Evolutionary conservation across 2,888 invertebrate genomes (phyloP), one percentile per base, ranked within the genome.

Genomic region (Sylvicola fuscatus): DNA sequence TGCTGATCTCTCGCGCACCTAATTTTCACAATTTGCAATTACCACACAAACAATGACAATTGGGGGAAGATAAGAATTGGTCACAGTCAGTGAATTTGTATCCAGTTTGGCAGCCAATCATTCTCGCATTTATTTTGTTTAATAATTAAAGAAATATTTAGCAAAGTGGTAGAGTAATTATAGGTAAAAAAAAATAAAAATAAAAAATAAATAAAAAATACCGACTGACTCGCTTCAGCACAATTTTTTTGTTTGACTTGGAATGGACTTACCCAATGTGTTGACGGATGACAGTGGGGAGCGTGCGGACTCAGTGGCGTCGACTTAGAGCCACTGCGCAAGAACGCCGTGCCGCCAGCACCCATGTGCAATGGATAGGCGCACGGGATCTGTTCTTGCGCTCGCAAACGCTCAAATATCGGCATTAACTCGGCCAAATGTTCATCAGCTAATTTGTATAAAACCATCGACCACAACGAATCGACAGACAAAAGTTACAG

Each of bases 391-490:
- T 84, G 82, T 65, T 86, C 83, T 60, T 81, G 79, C 61, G 82
- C 82, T 58, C 87, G 74, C 60, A 87, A 72, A 64, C 80, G 80
- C 69, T 87, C 86, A 73, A 89, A 87, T 66, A 89, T 86, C 57
- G 87, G 87, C 80, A 78, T 84, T 76, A 89, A 72, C 70, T 87
- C 84, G 68, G 76, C 82, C 77, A 89, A 73, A 70, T 87, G 83
- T 72, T 86, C 86, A 69, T 86, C 83, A 65, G 86, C 87, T 87
- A 30, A 14, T 12, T 29, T 29, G 5, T 29, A 6, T 29, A 4
- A 29, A 8, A 21, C n/a, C 4, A 29, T 29, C n/a, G n/a, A 29
- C 21, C n/a, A 21, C 8, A 29, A 29, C n/a, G n/a, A 29, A 7
- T 13, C 29, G 14, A 13, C 29, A 29, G 7, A 29, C 5, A 29